Percentiles rank a stretch among this genome's conserved stretches.
Evolutionary conservation across 2,797 vertebrate species (phyloP).

Genomic region (Cirrhinus molitorella): DNA sequence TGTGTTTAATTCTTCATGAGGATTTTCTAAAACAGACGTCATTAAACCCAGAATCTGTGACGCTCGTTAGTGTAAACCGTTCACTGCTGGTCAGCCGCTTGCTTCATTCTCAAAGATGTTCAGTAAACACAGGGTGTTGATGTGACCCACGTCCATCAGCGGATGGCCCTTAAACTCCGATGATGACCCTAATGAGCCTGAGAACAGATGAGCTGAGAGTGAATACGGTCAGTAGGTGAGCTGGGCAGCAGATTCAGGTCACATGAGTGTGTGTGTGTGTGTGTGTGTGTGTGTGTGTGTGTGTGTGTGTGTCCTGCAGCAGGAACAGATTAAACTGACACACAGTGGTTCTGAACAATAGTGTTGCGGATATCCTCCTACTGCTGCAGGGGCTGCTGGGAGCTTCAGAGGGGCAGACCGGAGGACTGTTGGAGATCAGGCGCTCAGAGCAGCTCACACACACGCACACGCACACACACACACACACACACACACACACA

Average conservation of each 20-base stretch:
- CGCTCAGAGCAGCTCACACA: background rate
- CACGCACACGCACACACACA: constrained; percentile 23
- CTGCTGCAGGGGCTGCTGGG: background rate
- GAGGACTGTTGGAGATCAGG: background rate
- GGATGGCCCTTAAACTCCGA: background rate
- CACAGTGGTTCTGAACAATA: constrained; percentile 28
- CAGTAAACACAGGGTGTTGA: background rate
- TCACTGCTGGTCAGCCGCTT: background rate
- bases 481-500: constrained; percentile 1
- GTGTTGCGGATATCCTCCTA: constrained; percentile 27
- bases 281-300: background rate
- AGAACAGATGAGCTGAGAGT: background rate
- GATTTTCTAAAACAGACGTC: background rate
- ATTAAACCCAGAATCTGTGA: no score
- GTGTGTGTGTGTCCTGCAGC: background rate
- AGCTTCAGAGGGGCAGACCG: background rate
- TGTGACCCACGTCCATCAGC: background rate
- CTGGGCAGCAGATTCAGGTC: background rate
- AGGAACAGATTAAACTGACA: constrained; percentile 16
- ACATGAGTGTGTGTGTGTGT: background rate
- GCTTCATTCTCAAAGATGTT: no score
- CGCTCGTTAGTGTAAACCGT: background rate
- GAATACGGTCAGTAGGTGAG: background rate
- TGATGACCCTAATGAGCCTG: background rate
- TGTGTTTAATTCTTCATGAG: background rate